A percentile compares a stretch with the other conserved stretches of the same genome.
Evolutionary conservation across 2,888 invertebrate genomes (phyloP).

Genomic region (Tipula lateralis): DNA sequence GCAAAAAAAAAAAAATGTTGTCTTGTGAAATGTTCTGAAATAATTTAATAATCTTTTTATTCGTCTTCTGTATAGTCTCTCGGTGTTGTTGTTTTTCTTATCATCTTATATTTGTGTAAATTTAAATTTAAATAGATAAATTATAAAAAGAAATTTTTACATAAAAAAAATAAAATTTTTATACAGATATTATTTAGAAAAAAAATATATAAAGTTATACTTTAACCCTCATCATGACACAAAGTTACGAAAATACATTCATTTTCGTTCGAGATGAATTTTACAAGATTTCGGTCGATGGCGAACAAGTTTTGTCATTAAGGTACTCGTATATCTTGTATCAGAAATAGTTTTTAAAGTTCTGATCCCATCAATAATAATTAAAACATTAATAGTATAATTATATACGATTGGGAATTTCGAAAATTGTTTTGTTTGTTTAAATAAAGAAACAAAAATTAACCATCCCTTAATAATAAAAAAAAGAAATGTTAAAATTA

Average conservation of each 20-base stretch:
- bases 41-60: conserved; percentile 19
- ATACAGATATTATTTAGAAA: not conserved
- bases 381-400: not conserved
- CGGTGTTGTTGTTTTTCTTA: not conserved
- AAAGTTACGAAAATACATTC: not conserved
- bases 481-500: conserved; percentile 9
- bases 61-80: not conserved
- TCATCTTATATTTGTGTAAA: not conserved
- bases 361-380: not conserved
- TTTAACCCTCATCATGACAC: conserved; percentile 19
- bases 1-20: not conserved
- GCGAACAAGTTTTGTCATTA: not conserved
- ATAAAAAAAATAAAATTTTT: not conserved
- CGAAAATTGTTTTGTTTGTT: not conserved
- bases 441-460: not conserved
- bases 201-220: not conserved
- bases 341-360: too few species aligned
- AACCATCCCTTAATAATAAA: not conserved
- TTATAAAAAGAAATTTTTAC: not conserved
- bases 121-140: conserved; percentile 24
- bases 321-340: too few species aligned
- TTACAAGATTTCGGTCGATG: not conserved
- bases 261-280: not conserved
- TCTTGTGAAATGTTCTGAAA: conserved; percentile 24
- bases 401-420: not conserved